phyloP scores from a whole-genome alignment of 2,113 vertebrate species.

The Butorides virescens region DNA sequence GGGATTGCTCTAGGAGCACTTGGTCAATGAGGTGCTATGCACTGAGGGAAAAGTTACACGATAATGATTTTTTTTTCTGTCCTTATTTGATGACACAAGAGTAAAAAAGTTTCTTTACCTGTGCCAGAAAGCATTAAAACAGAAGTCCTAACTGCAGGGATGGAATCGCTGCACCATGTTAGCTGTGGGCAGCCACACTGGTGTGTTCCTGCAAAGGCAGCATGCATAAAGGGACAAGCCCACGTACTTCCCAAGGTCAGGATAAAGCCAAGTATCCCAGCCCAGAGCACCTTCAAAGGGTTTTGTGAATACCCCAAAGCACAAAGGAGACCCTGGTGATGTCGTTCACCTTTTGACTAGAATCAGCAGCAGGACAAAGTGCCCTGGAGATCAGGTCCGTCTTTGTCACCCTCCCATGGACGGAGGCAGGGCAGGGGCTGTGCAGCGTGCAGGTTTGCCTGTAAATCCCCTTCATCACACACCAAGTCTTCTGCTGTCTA shows the following conservation, averaged over 20 bases:
- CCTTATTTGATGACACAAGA: background rate
- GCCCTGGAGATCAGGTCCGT: background rate
- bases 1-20: background rate
- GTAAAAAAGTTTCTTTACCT: background rate
- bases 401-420: background rate
- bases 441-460: background rate
- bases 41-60: background rate
- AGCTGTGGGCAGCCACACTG: background rate
- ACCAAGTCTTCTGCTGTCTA: background rate
- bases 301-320: background rate
- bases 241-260: background rate
- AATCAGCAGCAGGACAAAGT: background rate
- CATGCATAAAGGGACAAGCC: background rate
- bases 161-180: background rate
- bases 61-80: too few species aligned
- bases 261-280: background rate
- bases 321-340: background rate
- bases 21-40: background rate
- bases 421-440: background rate
- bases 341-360: background rate
- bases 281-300: background rate
- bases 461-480: constrained; percentile 31
- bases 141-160: background rate
- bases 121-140: background rate
- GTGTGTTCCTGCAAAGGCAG: background rate